These are phyloP conservation scores for Cartodere bifasciata DNA, from an alignment of 2,888 invertebrate genomes.

Conservation along the genomic window DNA sequence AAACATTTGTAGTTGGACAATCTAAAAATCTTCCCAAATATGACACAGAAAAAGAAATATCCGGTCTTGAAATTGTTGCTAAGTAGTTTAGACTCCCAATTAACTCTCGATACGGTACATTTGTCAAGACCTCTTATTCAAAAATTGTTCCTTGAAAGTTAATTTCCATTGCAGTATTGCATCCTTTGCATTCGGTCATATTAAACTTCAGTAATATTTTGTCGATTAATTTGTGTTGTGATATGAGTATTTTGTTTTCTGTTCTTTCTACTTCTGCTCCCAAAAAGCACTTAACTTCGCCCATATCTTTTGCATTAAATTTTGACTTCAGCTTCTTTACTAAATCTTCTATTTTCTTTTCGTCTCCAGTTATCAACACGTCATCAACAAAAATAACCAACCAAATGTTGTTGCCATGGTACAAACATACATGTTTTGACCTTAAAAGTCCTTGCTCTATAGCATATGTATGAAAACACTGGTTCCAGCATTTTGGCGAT, in stretches of 20 bases:
- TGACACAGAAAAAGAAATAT: constrained; percentile 14
- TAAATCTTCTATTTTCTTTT: constrained; percentile 7
- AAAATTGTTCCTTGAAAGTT: constrained; percentile 11
- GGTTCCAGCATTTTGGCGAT: constrained; percentile 14
- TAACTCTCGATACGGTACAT: constrained; percentile 13
- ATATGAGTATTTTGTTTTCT: constrained; percentile 12
- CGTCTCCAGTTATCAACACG: constrained; percentile 11
- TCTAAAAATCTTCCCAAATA: constrained; percentile 14
- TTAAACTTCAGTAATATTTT: constrained; percentile 13
- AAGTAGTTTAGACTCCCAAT: constrained; percentile 13
- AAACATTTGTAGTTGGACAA: constrained; percentile 11
- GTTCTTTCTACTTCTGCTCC: constrained; percentile 12
- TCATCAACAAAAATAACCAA: constrained; percentile 14
- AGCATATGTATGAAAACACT: constrained; percentile 12
- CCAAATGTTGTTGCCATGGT: constrained; percentile 9
- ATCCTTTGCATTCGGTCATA: constrained; percentile 9
- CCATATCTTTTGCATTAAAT: constrained; percentile 13
- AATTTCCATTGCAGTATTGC: constrained; percentile 13
- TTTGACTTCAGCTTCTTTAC: constrained; percentile 9
- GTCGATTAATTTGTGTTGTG: constrained; percentile 11
- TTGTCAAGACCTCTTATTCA: constrained; percentile 3
- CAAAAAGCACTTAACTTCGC: constrained; percentile 12
- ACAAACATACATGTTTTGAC: constrained; percentile 12
- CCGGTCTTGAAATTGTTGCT: constrained; percentile 12
- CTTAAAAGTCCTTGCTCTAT: constrained; percentile 10